phyloP scores from a whole-genome alignment of 1,140 invertebrate genomes.

The Papilio aristodemus region DNA sequence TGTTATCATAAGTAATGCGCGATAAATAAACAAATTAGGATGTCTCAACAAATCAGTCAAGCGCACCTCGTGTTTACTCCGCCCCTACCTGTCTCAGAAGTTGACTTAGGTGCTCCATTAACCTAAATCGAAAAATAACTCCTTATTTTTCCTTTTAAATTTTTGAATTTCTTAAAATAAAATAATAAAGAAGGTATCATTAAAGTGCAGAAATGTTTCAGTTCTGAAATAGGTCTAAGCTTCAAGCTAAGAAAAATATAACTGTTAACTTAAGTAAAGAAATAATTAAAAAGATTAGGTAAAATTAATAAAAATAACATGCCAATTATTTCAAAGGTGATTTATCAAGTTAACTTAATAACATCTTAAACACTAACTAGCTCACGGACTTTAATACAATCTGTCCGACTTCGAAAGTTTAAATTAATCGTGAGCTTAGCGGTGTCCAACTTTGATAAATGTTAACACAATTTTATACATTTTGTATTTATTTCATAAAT shows the following conservation, averaged over 20 bases:
- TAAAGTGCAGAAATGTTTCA: too few relatives aligned
- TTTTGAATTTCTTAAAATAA: too few relatives aligned
- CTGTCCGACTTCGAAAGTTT: conserved; percentile 20
- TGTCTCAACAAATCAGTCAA: background rate
- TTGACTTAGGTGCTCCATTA: background rate
- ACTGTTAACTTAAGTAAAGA: too few relatives aligned
- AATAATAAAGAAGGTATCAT: too few relatives aligned
- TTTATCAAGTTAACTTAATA: conserved; percentile 6
- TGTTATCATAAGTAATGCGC: background rate
- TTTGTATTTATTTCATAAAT: conserved; percentile 11
- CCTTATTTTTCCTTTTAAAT: too few relatives aligned
- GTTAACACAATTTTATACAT: conserved; percentile 18
- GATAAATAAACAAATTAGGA: background rate
- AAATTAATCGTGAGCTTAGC: conserved; percentile 19
- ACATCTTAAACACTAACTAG: conserved; percentile 5
- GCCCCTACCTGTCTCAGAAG: background rate
- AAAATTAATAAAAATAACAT: background rate
- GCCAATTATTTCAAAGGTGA: background rate
- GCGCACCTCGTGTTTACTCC: background rate
- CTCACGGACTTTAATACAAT: conserved; percentile 10
- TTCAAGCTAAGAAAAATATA: too few relatives aligned
- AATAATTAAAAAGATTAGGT: too few relatives aligned
- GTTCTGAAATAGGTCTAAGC: too few relatives aligned
- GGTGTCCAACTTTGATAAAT: conserved; percentile 23
- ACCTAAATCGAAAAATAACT: background rate